These are phyloP conservation scores for Neodiprion virginianus DNA, from an alignment of 1,140 invertebrate genomes.

Conservation along the genomic window DNA sequence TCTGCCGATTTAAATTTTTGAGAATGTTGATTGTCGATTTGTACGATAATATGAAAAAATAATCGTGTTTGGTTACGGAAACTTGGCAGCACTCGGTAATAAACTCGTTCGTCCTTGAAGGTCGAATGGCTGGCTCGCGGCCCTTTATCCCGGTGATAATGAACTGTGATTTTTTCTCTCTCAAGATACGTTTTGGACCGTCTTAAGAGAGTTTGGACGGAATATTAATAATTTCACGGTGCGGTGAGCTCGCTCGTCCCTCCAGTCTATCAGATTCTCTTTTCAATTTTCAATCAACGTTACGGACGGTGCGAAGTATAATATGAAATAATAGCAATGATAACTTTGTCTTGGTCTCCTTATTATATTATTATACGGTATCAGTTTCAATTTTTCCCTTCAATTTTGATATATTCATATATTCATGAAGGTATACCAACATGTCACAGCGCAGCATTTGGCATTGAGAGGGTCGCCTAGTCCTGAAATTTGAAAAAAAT, in stretches of 20 bases:
- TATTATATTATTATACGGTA: background rate
- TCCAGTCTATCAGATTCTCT: slow-evolving; percentile 2
- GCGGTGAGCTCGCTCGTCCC: background rate
- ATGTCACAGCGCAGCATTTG: too few species aligned
- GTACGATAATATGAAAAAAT: background rate
- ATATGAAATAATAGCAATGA: background rate
- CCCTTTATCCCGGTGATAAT: background rate
- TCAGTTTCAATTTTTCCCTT: background rate
- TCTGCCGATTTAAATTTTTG: background rate
- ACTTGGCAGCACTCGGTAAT: background rate
- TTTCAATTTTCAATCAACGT: slow-evolving; percentile 5
- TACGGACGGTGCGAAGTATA: background rate
- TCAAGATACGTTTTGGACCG: background rate
- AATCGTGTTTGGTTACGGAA: background rate
- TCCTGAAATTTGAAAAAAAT: too few species aligned
- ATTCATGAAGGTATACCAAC: too few species aligned
- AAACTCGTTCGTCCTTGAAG: background rate
- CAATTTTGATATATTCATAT: too few species aligned
- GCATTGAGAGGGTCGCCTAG: too few species aligned
- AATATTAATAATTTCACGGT: slow-evolving; percentile 6
- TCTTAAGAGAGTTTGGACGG: background rate
- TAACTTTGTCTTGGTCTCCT: background rate
- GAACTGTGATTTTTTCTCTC: background rate
- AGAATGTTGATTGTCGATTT: slow-evolving; percentile 5
- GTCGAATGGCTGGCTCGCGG: background rate